Evolutionary conservation across 2,888 invertebrate species (phyloP), one percentile per base, ranked within the genome.

Genomic region (Melikaiella ostensackeni): DNA sequence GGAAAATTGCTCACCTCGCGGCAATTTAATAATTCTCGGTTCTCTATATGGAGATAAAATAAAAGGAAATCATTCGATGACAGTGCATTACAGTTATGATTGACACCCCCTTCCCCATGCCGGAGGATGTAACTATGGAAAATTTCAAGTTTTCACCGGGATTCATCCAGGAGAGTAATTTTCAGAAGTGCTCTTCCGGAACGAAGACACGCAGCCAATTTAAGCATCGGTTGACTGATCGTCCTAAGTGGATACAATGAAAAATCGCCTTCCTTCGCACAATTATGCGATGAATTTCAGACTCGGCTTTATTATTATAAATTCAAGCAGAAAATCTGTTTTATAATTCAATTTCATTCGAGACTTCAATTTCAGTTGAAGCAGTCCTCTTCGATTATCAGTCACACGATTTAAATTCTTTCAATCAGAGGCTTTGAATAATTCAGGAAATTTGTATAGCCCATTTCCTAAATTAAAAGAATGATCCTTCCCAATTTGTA

Each of bases 171-270:
- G 76, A 76, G 77, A 33, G 42, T 81, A 85, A 85, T 86, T 87
- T 87, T 82, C 82, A 79, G 74, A 80, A 78, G 82, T 86, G 81
- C 80, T 89, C 86, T 87, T 87, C 85, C 86, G 84, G 84, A 85
- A 86, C 88, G 85, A 83, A 84, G 81, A 79, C 82, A 78, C 77
- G 77, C 66, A 16, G 66, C 64, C 33, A 59, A 27, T 27, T 59
- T 59, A 27, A 59, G 70, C 76, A 74, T 77, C 82, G 83, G 81
- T 83, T 83, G 84, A 85, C 80, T 84, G 84, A 84, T 74, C 82
- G 61, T 59, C 79, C 59, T 84, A 85, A 84, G 82, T 83, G 76
- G 75, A 75, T 75, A 73, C 75, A 75, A 63, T 79, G 81, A 82
- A 81, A 83, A 82, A 79, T 79, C 75, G 77, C 78, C 77, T 78